A percentile compares a stretch with the other conserved stretches of the same genome.
These are phyloP conservation scores for Paramormyrops hopkinsi DNA, from an alignment of 2,797 vertebrate genomes.

Conservation along the genomic window DNA sequence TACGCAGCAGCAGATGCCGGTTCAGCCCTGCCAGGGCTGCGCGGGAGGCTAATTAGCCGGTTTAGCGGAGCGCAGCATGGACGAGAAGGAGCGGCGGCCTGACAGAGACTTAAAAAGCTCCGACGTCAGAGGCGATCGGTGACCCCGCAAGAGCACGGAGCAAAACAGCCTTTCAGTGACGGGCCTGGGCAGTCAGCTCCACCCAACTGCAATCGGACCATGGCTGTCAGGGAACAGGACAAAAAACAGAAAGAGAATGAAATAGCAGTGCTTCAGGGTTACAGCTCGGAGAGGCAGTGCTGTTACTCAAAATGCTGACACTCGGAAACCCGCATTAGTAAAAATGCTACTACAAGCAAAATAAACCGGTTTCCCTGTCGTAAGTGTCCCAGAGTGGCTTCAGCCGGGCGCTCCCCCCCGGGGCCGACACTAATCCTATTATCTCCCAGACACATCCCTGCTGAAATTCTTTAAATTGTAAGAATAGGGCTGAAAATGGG, in stretches of 20 bases:
- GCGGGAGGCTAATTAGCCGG: background rate
- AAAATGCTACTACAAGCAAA: background rate
- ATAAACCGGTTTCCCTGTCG: background rate
- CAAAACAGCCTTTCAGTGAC: background rate
- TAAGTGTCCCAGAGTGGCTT: background rate
- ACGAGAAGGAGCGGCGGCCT: background rate
- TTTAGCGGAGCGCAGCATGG: background rate
- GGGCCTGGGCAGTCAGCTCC: background rate
- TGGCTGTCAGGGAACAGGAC: background rate
- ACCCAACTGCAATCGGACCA: background rate
- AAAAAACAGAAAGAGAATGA: background rate
- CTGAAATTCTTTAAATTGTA: background rate
- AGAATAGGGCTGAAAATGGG: background rate
- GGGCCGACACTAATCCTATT: background rate
- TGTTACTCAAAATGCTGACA: background rate
- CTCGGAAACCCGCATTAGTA: background rate
- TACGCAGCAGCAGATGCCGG: background rate
- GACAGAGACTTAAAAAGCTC: background rate
- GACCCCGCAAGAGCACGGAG: background rate
- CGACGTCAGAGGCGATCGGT: background rate
- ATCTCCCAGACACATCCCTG: background rate
- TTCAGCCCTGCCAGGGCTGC: background rate
- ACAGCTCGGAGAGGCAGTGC: background rate
- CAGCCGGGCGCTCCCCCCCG: background rate
- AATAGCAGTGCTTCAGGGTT: background rate